Evolutionary conservation across 2,113 vertebrate genomes (phyloP).

Genomic region (Talpa occidentalis): DNA sequence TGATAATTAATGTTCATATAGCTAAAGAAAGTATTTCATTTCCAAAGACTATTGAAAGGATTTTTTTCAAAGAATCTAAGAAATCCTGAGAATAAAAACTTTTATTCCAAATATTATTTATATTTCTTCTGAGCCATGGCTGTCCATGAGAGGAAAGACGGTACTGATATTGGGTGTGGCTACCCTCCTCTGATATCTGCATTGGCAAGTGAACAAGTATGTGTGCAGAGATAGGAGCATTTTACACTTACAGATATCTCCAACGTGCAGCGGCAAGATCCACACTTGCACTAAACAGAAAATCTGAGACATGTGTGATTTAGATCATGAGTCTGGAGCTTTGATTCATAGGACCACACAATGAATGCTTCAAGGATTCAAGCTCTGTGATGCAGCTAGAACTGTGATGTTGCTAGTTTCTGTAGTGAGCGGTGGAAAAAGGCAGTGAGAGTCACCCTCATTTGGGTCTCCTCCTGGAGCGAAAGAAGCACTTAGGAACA

Average conservation of each 20-base stretch:
- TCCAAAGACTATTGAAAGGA: neutral
- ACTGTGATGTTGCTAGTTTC: neutral
- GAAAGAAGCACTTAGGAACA: neutral
- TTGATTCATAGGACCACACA: neutral
- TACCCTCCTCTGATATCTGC: neutral
- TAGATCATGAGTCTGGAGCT: neutral
- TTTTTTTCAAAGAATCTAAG: neutral
- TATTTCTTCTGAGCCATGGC: neutral
- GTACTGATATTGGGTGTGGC: too few relatives aligned
- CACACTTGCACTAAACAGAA: neutral
- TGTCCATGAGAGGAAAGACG: neutral
- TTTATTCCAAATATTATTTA: neutral
- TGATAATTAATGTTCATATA: neutral
- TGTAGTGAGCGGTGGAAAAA: neutral
- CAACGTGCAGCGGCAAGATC: neutral
- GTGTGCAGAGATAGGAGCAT: neutral
- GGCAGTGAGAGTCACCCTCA: neutral
- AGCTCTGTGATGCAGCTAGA: neutral
- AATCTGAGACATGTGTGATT: neutral
- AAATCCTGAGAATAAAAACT: neutral
- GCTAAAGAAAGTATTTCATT: conserved; percentile 24
- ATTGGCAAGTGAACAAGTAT: neutral
- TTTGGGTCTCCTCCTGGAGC: neutral
- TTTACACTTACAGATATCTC: neutral
- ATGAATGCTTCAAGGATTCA: neutral